Evolutionary conservation across 2,888 invertebrate species (phyloP), one percentile per base, ranked within the genome.

Genomic region (Ormyrus thymus): DNA sequence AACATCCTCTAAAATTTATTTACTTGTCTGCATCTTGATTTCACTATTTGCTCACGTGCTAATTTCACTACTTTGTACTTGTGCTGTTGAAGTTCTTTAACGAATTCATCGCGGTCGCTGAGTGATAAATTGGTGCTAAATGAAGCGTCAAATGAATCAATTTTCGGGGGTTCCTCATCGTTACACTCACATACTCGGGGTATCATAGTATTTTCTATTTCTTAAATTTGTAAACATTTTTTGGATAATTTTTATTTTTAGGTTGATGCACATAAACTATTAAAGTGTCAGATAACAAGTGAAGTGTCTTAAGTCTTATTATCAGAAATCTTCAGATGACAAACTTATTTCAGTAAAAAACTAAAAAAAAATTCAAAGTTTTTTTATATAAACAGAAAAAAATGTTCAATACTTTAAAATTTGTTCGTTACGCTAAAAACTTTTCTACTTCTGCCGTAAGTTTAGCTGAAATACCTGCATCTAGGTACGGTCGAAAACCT

Each of bases 1-100:
- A 15, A 53, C 58, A 68, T 51, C 59, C 68, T 56, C 56, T 48
- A 66, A 50, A 46, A 51, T 53, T 45, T 6, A 29, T 56, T 81
- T 81, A 81, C 81, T 81, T 81, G 56, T 48, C 8, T 69, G 7
- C 56, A 50, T 59, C n/a, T 69, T 10, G 65, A 62, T 61, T 78
- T 64, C n/a, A 51, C n/a, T 11, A 75, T 66, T 64, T 81, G 76
- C 9, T 76, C 58, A 13, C 55, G 48, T 10, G 53, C 58, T n/a
- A 79, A 74, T 3, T 66, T 56, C 5, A 58, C 43, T 71, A 76
- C 76, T 76, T 79, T 81, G 74, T 55, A 61, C 45, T 79, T 77
- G 13, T 13, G 50, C 7, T 56, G 56, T 48, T n/a, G 9, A 29
- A 79, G 10, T 48, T 70, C 70, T 51, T 70, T 61, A 7, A 70